A percentile compares a stretch with the other conserved stretches of the same genome.
Conservation (phyloP, 2,113 vertebrate genomes). For the Rallus limicola region DNA sequence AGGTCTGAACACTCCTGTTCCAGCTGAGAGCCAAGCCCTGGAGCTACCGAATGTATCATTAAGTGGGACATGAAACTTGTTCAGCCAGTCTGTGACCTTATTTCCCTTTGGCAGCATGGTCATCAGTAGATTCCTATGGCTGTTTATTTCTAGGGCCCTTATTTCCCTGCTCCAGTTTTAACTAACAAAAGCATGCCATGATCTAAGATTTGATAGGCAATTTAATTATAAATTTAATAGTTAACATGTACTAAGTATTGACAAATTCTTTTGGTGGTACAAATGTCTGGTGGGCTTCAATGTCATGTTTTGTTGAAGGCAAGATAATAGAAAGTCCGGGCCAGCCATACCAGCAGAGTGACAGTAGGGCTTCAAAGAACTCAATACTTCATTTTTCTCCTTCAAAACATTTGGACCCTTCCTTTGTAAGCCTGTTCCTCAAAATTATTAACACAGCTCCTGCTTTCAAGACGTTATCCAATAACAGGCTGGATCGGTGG, state of each 20-base stretch:
- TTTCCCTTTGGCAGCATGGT: background rate
- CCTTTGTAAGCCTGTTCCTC: background rate
- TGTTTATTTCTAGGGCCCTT: background rate
- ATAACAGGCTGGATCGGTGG: no score
- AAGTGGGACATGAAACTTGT: background rate
- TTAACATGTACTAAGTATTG: background rate
- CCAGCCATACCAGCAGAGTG: background rate
- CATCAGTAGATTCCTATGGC: background rate
- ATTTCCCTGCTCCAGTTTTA: background rate
- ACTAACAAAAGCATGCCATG: background rate
- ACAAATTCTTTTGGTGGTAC: background rate
- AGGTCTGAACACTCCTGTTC: background rate
- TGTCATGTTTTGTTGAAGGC: background rate
- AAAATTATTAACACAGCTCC: background rate
- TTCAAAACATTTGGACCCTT: background rate
- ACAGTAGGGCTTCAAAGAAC: background rate
- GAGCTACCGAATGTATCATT: background rate
- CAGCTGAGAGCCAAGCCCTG: background rate
- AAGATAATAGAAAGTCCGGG: background rate
- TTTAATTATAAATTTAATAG: background rate
- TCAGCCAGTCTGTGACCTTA: background rate
- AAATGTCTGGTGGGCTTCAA: background rate
- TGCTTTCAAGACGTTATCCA: background rate
- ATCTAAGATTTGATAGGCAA: background rate
- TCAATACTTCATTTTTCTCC: fast-evolving